Percentiles rank a stretch among this genome's conserved stretches.
Conservation (phyloP, 37 sponge, comb jelly and placozoan genomes). For the Spongia lamella region DNA sequence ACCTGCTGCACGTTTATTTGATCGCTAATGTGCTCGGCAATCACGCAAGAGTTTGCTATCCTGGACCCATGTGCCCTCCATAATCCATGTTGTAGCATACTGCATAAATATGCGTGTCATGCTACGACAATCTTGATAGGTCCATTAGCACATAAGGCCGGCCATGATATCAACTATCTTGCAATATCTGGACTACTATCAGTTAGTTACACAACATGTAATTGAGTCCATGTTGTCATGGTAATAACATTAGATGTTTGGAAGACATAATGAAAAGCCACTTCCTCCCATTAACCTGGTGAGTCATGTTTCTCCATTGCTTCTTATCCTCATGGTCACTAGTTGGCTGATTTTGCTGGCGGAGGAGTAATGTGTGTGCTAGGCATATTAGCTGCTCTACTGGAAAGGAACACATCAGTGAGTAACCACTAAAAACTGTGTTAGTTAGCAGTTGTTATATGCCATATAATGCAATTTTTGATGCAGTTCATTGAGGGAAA, state of each 20-base stretch:
- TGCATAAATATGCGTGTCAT: not conserved
- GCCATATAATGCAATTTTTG: too few species aligned
- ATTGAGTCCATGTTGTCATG: not conserved
- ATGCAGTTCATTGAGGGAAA: not conserved
- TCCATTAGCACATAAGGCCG: constrained; percentile 71
- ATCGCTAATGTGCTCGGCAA: too few species aligned
- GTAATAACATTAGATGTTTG: constrained; percentile 58
- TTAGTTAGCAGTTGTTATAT: too few species aligned
- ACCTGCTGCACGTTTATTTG: too few species aligned
- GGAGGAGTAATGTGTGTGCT: constrained; percentile 89
- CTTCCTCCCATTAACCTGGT: constrained; percentile 86
- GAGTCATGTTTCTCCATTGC: constrained; percentile 8
- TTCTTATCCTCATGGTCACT: not conserved
- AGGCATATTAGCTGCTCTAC: constrained; percentile 89
- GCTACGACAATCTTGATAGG: constrained; percentile 32
- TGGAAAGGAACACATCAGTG: constrained; percentile 68
- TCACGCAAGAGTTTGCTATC: too few species aligned
- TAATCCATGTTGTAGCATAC: too few species aligned
- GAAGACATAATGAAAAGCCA: constrained; percentile 72
- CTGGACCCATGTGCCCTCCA: too few species aligned
- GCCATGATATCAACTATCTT: constrained; percentile 98
- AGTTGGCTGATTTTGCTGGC: constrained; percentile 96
- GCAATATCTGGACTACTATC: constrained; percentile 92
- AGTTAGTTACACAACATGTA: constrained; percentile 51
- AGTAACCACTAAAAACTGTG: too few species aligned